phyloP scores from a whole-genome alignment of 2,113 vertebrate species.

The Ardeotis arabs region DNA sequence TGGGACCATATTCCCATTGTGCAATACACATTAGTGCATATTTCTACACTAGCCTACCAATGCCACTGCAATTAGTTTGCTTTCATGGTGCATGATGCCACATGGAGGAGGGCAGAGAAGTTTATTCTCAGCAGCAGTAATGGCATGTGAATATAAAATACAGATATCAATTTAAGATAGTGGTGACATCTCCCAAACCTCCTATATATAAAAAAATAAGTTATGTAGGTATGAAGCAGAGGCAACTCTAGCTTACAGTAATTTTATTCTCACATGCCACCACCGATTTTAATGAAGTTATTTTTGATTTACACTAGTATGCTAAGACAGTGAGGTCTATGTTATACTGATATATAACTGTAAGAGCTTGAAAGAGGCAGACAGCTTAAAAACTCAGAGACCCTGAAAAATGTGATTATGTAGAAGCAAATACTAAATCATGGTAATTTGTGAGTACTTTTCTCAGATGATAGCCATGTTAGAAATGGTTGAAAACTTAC shows the following conservation, averaged over 20 bases:
- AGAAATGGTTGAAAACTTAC: constrained; percentile 28
- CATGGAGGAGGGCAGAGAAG: neutral
- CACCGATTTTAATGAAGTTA: constrained; percentile 26
- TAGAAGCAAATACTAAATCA: constrained; percentile 13
- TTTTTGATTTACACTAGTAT: constrained; percentile 16
- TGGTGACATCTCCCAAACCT: neutral
- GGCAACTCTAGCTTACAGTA: neutral
- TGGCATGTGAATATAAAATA: neutral
- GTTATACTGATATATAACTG: neutral
- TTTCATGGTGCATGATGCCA: neutral
- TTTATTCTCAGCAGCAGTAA: neutral
- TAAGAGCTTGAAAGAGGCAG: neutral
- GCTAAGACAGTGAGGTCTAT: neutral
- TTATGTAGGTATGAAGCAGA: neutral
- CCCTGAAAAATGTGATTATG: constrained; percentile 18
- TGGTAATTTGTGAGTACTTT: constrained; percentile 23
- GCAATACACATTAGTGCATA: neutral
- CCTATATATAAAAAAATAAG: neutral
- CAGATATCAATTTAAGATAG: neutral
- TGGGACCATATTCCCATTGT: neutral
- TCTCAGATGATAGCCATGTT: neutral
- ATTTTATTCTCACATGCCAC: neutral
- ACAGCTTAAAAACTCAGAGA: constrained; percentile 7
- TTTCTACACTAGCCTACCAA: neutral
- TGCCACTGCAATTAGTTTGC: neutral